Conservation (phyloP, 2,888 invertebrate species). For the Gerris lacustris region DNA sequence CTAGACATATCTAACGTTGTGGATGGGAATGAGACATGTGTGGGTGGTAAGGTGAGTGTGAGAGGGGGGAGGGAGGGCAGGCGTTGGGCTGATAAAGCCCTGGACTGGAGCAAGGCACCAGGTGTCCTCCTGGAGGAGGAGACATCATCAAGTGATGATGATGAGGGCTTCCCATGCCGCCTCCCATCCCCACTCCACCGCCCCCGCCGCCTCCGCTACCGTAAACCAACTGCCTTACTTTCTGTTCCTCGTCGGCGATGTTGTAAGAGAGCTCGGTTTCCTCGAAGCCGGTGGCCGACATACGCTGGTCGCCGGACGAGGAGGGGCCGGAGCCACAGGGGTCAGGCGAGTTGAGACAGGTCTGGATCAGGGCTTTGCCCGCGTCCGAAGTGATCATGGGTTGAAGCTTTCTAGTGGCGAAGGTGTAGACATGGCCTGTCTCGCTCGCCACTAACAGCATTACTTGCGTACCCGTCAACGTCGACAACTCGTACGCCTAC, state of each 20-base stretch:
- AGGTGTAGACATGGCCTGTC: conserved; percentile 99
- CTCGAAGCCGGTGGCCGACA: conserved; percentile 97
- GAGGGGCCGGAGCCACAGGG: conserved; percentile 49
- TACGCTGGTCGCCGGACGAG: conserved; percentile 76
- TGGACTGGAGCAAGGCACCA: conserved; percentile 52
- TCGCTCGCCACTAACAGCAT: conserved; percentile 98
- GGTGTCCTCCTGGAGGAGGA: conserved; percentile 39
- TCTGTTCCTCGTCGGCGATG: conserved; percentile 87
- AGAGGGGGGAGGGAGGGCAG: conserved; percentile 52
- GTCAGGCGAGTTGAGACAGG: conserved; percentile 94
- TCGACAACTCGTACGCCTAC: conserved; percentile 98
- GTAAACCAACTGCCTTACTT: conserved; percentile 94
- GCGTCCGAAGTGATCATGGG: conserved; percentile 98
- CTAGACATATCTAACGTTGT: conserved; percentile 48
- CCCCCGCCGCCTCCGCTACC: conserved; percentile 48
- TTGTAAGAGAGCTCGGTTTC: conserved; percentile 96
- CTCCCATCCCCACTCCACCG: conserved; percentile 46
- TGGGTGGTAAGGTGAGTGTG: conserved; percentile 56
- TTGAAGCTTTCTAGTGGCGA: conserved; percentile 94
- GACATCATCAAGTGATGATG: conserved; percentile 44
- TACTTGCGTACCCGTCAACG: conserved; percentile 97
- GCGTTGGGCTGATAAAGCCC: conserved; percentile 45
- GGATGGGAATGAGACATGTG: conserved; percentile 62
- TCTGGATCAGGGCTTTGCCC: conserved; percentile 95
- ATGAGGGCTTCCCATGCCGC: conserved; percentile 39